A percentile compares a stretch with the other conserved stretches of the same genome.
phyloP scores from a whole-genome alignment of 2,113 vertebrate genomes.

The Eretmochelys imbricata region DNA sequence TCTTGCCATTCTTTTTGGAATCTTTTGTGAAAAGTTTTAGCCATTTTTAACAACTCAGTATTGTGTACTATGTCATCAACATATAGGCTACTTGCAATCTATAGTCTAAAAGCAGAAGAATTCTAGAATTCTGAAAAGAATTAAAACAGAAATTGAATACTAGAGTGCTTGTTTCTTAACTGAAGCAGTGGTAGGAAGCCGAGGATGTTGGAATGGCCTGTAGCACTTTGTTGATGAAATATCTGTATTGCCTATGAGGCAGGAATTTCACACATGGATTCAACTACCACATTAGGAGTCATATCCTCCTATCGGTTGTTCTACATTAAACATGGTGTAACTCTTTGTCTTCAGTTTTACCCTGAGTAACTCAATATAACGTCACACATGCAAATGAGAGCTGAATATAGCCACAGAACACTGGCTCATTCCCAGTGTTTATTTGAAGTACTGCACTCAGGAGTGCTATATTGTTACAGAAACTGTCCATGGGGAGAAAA shows the following conservation, averaged over 20 bases:
- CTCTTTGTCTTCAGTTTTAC: background rate
- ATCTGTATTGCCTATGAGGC: background rate
- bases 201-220: background rate
- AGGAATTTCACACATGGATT: background rate
- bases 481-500: background rate
- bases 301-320: background rate
- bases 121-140: background rate
- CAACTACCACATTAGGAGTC: background rate
- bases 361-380: background rate
- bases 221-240: background rate
- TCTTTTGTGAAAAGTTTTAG: background rate
- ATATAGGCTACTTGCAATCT: background rate
- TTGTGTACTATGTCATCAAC: background rate
- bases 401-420: accelerated
- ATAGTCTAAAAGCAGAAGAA: background rate
- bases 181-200: background rate
- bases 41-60: background rate
- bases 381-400: background rate
- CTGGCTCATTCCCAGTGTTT: accelerated
- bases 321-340: background rate
- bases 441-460: background rate
- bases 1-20: background rate
- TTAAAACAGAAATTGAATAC: background rate
- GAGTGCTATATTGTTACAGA: background rate
- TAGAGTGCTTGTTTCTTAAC: background rate